Evolutionary conservation across 2,113 vertebrate genomes (phyloP).

Genomic region (Proterorhinus semilunaris): DNA sequence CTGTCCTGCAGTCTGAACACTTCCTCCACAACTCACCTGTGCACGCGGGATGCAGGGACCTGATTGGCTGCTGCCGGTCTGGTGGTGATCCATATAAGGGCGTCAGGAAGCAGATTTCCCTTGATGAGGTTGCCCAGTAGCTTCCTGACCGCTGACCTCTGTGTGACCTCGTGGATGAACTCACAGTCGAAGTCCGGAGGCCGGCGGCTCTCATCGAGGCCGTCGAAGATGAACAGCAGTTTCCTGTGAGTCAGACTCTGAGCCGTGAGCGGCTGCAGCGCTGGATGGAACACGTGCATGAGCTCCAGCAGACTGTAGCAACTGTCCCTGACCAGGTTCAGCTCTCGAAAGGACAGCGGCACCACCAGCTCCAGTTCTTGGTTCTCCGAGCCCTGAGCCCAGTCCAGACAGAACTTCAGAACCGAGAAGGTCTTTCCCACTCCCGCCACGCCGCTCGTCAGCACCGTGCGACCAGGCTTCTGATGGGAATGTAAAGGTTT

Average conservation of each 20-base stretch:
- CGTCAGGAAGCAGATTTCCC: not conserved
- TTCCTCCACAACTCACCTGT: too few relatives aligned
- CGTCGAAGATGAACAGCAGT: conserved; percentile 4
- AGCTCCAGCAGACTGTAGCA: conserved; percentile 4
- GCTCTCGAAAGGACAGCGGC: conserved; percentile 5
- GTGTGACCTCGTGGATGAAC: not conserved
- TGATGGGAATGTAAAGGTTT: not conserved
- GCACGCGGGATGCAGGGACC: not conserved
- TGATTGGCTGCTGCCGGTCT: not conserved
- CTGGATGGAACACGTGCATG: conserved; percentile 11
- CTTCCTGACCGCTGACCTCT: not conserved
- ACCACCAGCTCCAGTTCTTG: conserved; percentile 16
- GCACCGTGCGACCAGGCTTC: conserved; percentile 1
- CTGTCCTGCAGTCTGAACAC: too few relatives aligned
- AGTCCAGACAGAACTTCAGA: conserved; percentile 10
- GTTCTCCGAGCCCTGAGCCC: conserved; percentile 5
- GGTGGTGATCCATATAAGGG: conserved; percentile 2
- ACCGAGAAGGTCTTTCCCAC: conserved; percentile 10
- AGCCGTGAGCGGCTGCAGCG: conserved; percentile 1
- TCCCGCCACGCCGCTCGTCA: conserved; percentile 3
- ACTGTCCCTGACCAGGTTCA: too few relatives aligned
- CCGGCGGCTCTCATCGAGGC: not conserved
- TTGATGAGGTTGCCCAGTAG: conserved; percentile 15
- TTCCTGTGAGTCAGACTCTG: not conserved
- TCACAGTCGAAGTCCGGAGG: conserved; percentile 1